phyloP scores from a whole-genome alignment of 2,797 vertebrate genomes.

The Falco cherrug region DNA sequence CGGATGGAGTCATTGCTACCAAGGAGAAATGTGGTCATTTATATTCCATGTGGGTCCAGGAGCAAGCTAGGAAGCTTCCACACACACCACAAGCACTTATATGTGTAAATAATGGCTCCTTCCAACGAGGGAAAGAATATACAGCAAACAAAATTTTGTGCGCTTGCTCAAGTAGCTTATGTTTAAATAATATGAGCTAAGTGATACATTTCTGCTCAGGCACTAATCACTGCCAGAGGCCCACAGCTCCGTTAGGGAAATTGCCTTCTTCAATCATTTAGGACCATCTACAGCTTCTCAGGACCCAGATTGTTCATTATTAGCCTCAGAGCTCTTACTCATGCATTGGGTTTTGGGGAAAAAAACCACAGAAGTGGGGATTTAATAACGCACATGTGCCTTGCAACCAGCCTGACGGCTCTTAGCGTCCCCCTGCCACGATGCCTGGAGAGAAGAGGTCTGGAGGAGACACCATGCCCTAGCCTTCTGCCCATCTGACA shows the following conservation, averaged over 20 bases:
- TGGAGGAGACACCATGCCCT: accelerated
- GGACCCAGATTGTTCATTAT: neutral
- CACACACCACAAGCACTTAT: neutral
- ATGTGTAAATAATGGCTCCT: constrained; percentile 9
- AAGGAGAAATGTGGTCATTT: constrained; percentile 43
- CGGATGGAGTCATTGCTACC: neutral
- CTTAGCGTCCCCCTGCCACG: neutral
- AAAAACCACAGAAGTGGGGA: neutral
- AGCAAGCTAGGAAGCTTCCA: constrained; percentile 1
- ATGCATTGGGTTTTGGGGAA: accelerated
- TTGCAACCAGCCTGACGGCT: neutral
- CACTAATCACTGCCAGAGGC: constrained; percentile 31
- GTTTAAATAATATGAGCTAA: constrained; percentile 35
- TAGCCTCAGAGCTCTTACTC: neutral
- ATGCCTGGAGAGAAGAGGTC: accelerated
- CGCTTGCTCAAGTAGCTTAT: neutral
- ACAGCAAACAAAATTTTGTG: constrained; percentile 22
- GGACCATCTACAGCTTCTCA: neutral
- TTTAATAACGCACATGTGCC: neutral
- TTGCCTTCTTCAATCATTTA: constrained; percentile 41
- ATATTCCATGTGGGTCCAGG: constrained; percentile 30
- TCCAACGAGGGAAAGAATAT: neutral
- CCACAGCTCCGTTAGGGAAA: neutral
- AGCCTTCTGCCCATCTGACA: neutral
- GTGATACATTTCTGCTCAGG: constrained; percentile 20